These are phyloP conservation scores for Triplophysa dalaica DNA, from an alignment of 2,113 vertebrate genomes.

Conservation along the genomic window DNA sequence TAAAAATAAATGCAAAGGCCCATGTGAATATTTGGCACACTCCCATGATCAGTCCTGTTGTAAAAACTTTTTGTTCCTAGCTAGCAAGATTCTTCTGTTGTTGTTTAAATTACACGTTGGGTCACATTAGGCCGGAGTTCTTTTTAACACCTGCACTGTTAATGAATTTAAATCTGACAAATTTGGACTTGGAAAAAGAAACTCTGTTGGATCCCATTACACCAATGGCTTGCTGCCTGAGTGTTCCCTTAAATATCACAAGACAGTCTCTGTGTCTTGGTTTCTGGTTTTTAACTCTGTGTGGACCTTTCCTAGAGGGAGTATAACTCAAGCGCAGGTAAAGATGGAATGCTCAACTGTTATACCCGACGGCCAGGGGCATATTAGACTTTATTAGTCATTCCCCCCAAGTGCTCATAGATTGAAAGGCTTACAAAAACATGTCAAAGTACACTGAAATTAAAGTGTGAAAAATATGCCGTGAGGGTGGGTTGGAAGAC, in stretches of 20 bases:
- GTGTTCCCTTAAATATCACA: conserved; percentile 11
- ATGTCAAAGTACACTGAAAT: not conserved
- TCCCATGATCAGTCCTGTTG: not conserved
- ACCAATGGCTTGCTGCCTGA: not conserved
- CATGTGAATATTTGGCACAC: not conserved
- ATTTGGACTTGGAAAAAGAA: conserved; percentile 24
- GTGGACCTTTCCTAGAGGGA: not conserved
- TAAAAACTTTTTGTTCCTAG: not conserved
- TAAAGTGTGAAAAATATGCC: conserved; percentile 8
- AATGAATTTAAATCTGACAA: conserved; percentile 31
- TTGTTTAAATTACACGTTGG: not conserved
- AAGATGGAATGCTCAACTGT: conserved; percentile 2
- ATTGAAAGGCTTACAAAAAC: conserved; percentile 25
- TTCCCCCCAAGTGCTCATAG: not conserved
- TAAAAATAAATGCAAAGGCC: not conserved
- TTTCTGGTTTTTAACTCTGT: not conserved
- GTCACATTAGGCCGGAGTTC: not conserved
- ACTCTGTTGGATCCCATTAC: conserved; percentile 43
- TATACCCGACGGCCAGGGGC: not conserved
- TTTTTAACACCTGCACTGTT: conserved; percentile 6
- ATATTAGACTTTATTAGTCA: conserved; percentile 17
- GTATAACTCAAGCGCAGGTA: not conserved
- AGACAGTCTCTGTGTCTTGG: conserved; percentile 2
- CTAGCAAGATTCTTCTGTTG: not conserved
- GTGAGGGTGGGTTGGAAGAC: conserved; percentile 28